Percentiles rank a stretch among this genome's conserved stretches.
Conservation (phyloP, 1,140 invertebrate genomes). For the Whitmania pigra region DNA sequence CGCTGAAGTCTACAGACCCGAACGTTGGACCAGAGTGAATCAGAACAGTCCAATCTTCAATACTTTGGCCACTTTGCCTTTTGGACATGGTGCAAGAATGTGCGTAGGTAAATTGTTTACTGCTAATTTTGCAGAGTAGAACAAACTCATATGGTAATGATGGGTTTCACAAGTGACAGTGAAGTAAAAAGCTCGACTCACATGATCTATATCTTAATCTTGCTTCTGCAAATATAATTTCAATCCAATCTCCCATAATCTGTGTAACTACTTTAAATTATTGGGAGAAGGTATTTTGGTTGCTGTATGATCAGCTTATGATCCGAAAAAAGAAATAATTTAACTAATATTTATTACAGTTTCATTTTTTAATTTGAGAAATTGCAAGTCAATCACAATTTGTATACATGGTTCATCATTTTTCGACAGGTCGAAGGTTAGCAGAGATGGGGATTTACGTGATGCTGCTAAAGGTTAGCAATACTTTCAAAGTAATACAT, state of each 20-base stretch:
- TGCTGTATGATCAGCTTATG: background rate
- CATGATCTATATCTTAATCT: too few species aligned
- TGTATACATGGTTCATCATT: too few species aligned
- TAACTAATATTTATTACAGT: background rate
- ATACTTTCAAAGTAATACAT: too few species aligned
- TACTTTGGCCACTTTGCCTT: slow-evolving; percentile 70
- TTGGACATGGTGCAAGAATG: slow-evolving; percentile 62
- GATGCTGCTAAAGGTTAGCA: slow-evolving; percentile 41
- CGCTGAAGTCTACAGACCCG: slow-evolving; percentile 57
- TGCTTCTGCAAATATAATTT: background rate
- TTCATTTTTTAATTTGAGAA: too few species aligned
- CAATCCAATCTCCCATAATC: too few species aligned
- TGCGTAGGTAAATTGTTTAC: slow-evolving; percentile 42
- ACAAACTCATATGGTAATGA: too few species aligned
- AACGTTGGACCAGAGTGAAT: slow-evolving; percentile 45
- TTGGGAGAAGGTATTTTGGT: background rate
- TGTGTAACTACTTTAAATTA: background rate
- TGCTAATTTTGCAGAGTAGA: background rate
- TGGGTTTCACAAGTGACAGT: background rate
- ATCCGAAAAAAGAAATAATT: background rate
- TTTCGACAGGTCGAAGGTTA: slow-evolving; percentile 38
- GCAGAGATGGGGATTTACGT: slow-evolving; percentile 44
- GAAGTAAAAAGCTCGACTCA: too few species aligned
- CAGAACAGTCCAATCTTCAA: slow-evolving; percentile 49
- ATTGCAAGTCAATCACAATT: too few species aligned